Evolutionary conservation across 2,888 invertebrate genomes (phyloP), one percentile per base, ranked within the genome.

Genomic region (Yponomeuta plumbellus): DNA sequence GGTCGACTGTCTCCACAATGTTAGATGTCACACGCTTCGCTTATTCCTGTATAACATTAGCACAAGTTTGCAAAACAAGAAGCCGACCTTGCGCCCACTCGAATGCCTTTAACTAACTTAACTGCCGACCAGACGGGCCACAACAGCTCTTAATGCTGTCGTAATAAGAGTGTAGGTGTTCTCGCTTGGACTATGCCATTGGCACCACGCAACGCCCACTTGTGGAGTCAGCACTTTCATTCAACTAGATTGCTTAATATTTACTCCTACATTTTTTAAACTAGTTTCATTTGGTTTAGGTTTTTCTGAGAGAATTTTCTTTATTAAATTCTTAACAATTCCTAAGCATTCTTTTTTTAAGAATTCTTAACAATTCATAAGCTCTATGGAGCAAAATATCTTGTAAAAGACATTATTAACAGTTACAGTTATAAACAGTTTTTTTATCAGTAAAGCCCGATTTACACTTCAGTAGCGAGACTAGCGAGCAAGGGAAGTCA

Each of bases 71-170:
- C 44, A 52, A 52, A 52, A 52, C 44, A 52, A 52, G 22, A 22
- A 40, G 78, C 74, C 80, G 83, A 82, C 88, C 88, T 86, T 87
- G 86, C 78, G 80, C 85, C 85, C 85, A 87, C 88, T 77, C 79
- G 61, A 61, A 61, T 52, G 17, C 44, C 61, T 61, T 61, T 26
- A 13, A 61, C 61, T 34, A 13, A 61, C 61, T 26, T 26, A 34
- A 21, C 34, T 61, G 61, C 61, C 11, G 21, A 23, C n/a, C n/a
- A 26, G 23, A 34, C 61, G 23, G 6, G 34, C 17, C n/a, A 61
- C 21, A n/a, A 2, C 70, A 70, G 71, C 10, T 34, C 34, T 34
- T 61, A 61, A n/a, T 4, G n/a, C 61, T 11, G 13, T 59, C 21
- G 59, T 22, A 59, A 63, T 63, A n/a, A 63, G 44, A 44, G 44